Conservation (phyloP, 1,140 invertebrate species). For the Phthorimaea operculella region DNA sequence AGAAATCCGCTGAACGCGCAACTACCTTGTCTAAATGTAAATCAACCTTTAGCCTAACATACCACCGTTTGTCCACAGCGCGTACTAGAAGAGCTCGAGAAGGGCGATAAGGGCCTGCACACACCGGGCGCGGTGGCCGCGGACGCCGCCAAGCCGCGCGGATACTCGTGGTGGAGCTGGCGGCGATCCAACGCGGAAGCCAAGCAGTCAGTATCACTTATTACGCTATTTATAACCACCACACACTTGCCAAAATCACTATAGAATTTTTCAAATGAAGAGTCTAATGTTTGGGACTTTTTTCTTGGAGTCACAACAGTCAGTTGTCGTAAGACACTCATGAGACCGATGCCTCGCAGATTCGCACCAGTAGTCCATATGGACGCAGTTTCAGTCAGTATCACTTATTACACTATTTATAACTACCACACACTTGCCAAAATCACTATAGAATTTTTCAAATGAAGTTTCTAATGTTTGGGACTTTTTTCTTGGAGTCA, state of each 20-base stretch:
- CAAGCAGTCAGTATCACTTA: slow-evolving; percentile 10
- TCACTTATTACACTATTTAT: background rate
- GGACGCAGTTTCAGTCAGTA: background rate
- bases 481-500: background rate
- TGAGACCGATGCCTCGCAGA: too few species aligned
- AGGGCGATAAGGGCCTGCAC: slow-evolving; percentile 29
- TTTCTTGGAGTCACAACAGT: too few species aligned
- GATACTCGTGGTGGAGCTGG: slow-evolving; percentile 81
- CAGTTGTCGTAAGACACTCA: too few species aligned
- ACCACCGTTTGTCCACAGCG: slow-evolving; percentile 25
- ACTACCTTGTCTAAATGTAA: too few species aligned
- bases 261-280: too few species aligned
- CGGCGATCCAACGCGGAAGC: slow-evolving; percentile 65
- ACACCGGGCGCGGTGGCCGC: slow-evolving; percentile 41
- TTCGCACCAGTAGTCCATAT: too few species aligned
- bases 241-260: background rate
- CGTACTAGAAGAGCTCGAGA: slow-evolving; percentile 50
- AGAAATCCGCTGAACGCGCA: too few species aligned
- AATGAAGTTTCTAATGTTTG: too few species aligned
- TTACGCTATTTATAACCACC: background rate
- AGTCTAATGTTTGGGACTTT: background rate
- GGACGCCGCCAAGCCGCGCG: slow-evolving; percentile 54
- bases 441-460: background rate
- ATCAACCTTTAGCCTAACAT: background rate
- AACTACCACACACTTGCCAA: background rate